Conservation (phyloP, 2,797 vertebrate genomes). For the Austrolebias charrua region DNA sequence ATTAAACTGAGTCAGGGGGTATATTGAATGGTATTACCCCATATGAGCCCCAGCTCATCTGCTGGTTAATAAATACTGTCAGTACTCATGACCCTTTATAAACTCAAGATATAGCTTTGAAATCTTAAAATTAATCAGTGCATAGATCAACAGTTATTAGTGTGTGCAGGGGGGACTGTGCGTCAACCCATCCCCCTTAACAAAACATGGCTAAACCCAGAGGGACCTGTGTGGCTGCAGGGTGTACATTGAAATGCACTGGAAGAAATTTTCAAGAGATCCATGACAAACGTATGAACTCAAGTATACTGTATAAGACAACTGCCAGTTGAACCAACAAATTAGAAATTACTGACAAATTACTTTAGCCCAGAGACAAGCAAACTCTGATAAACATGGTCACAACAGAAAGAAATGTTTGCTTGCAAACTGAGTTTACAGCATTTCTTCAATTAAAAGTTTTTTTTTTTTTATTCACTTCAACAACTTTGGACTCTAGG, state of each 20-base stretch:
- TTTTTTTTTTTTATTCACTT: not conserved
- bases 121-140: constrained; percentile 51
- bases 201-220: constrained; percentile 13
- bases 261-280: not conserved
- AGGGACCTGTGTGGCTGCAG: constrained; percentile 12
- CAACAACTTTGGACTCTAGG: too few relatives aligned
- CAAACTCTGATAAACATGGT: too few relatives aligned
- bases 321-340: too few relatives aligned
- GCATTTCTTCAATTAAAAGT: not conserved
- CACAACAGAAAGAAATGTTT: too few relatives aligned
- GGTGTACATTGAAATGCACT: constrained; percentile 30
- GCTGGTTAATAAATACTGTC: constrained; percentile 35
- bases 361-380: too few relatives aligned
- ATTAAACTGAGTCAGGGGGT: constrained; percentile 42
- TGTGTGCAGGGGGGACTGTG: not conserved
- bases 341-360: too few relatives aligned
- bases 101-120: constrained; percentile 36
- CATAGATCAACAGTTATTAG: constrained; percentile 6
- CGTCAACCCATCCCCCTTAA: not conserved
- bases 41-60: constrained; percentile 40
- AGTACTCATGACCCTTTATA: not conserved
- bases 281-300: too few relatives aligned
- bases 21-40: constrained; percentile 11
- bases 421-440: too few relatives aligned
- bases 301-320: too few relatives aligned